Evolutionary conservation across 1,140 invertebrate genomes (phyloP).

Genomic region (Listronotus oregonensis): DNA sequence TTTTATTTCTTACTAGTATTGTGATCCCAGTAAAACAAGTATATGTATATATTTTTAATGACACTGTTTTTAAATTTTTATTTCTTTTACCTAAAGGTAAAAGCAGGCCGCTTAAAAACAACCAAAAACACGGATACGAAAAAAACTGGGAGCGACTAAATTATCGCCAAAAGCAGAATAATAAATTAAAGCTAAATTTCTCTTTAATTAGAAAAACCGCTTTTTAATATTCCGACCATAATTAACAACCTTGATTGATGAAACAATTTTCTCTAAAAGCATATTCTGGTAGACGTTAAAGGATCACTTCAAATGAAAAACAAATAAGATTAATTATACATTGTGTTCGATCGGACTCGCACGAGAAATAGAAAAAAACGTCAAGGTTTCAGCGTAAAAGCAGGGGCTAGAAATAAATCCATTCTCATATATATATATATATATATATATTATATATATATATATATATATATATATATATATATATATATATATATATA

Average conservation of each 20-base stretch:
- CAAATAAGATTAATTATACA: conserved; percentile 41
- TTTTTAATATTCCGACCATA: conserved; percentile 40
- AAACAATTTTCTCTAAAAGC: conserved; percentile 39
- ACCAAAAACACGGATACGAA: conserved; percentile 9
- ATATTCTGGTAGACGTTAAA: conserved; percentile 36
- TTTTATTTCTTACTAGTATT: too few relatives aligned
- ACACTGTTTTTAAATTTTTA: too few relatives aligned
- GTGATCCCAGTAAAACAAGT: too few relatives aligned
- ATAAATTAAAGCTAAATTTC: conserved; percentile 37
- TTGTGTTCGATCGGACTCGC: conserved; percentile 27
- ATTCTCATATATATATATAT: too few relatives aligned
- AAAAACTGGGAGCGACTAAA: conserved; percentile 26
- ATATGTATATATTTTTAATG: too few relatives aligned
- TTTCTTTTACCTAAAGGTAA: too few relatives aligned
- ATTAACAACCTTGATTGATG: conserved; percentile 40
- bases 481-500: too few relatives aligned
- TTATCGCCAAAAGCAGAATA: conserved; percentile 33
- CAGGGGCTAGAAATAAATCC: too few relatives aligned
- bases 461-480: too few relatives aligned
- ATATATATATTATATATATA: too few relatives aligned
- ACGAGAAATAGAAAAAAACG: conserved; percentile 16
- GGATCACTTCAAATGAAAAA: conserved; percentile 36
- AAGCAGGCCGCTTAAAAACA: neutral
- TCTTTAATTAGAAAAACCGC: conserved; percentile 37
- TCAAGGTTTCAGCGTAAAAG: too few relatives aligned